Conservation (phyloP, 2,113 vertebrate species). For the Sprattus sprattus region DNA sequence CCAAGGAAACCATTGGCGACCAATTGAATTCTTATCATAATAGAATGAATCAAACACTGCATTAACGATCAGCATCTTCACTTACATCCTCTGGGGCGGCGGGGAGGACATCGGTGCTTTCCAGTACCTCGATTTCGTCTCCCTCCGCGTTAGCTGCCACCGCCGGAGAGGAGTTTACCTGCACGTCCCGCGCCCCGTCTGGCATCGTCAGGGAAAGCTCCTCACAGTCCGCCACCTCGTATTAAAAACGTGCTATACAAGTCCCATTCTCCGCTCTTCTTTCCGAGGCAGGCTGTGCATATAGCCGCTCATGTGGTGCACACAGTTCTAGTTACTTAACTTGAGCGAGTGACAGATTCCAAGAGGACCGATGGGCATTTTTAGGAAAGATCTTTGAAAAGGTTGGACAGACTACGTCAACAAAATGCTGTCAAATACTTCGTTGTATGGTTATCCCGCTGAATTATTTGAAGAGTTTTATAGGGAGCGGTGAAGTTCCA, state of each 20-base stretch:
- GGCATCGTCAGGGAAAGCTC: constrained; percentile 69
- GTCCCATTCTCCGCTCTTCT: not conserved
- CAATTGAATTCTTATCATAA: not conserved
- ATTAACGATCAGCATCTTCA: constrained; percentile 34
- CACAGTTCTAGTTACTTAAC: not conserved
- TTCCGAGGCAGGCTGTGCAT: not conserved
- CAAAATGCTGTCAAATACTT: not conserved
- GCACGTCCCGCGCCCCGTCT: constrained; percentile 67
- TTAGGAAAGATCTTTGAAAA: not conserved
- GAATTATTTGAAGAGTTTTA: not conserved
- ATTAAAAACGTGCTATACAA: constrained; percentile 19
- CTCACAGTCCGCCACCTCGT: constrained; percentile 55
- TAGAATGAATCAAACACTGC: not conserved
- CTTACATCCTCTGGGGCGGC: constrained; percentile 80
- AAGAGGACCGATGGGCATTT: not conserved
- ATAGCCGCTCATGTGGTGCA: not conserved
- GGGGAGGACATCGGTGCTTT: constrained; percentile 76
- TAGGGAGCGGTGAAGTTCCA: not conserved
- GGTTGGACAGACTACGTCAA: not conserved
- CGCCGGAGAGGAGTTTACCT: constrained; percentile 77
- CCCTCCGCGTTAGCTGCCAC: constrained; percentile 81
- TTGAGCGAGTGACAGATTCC: not conserved
- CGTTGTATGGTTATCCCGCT: not conserved
- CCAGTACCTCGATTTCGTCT: constrained; percentile 85
- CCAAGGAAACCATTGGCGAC: too few species aligned